These are phyloP conservation scores for Zonotrichia leucophrys DNA, from an alignment of 2,113 vertebrate genomes.

Conservation along the genomic window DNA sequence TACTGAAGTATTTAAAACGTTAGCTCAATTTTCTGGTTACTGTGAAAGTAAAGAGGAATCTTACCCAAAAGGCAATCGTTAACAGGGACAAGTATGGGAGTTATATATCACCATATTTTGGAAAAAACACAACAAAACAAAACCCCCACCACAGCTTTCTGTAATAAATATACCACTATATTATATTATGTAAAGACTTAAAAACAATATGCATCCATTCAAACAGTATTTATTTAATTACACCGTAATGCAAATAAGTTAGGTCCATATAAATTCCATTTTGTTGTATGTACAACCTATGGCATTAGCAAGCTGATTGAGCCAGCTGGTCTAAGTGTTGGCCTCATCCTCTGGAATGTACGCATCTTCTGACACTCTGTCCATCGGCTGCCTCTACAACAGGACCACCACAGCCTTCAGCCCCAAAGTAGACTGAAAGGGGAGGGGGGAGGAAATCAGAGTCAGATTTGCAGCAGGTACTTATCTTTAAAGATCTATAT, in stretches of 20 bases:
- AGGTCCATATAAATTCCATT: conserved; percentile 63
- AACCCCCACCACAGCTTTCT: accelerated
- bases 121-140: background rate
- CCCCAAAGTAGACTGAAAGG: conserved; percentile 82
- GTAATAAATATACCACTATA: background rate
- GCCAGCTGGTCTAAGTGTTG: conserved; percentile 27
- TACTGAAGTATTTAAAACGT: background rate
- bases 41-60: background rate
- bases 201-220: conserved; percentile 40
- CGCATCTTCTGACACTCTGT: conserved; percentile 60
- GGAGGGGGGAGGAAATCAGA: conserved; percentile 30
- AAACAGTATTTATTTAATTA: conserved; percentile 75
- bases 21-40: background rate
- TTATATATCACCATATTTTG: background rate
- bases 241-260: conserved; percentile 64
- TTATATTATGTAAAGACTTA: conserved; percentile 1
- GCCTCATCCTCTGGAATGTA: conserved; percentile 50
- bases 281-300: conserved; percentile 46
- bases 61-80: background rate
- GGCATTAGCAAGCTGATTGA: conserved; percentile 5
- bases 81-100: background rate
- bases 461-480: conserved; percentile 19
- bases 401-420: conserved; percentile 65
- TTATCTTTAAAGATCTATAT: background rate
- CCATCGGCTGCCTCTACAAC: conserved; percentile 47